These are phyloP conservation scores for Erythrolamprus reginae DNA, from an alignment of 2,113 vertebrate genomes.

Conservation along the genomic window DNA sequence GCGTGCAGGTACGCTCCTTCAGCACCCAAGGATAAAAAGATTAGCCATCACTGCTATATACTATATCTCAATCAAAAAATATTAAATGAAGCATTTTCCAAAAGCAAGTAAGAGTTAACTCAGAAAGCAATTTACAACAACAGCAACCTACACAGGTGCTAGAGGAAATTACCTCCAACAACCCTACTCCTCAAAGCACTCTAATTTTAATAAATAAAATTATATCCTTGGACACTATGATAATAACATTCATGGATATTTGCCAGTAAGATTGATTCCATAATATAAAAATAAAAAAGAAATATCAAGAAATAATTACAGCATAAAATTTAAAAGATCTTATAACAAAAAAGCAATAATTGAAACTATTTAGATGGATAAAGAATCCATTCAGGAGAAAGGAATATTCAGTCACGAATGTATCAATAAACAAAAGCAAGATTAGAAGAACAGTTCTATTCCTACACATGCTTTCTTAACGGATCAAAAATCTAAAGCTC, in stretches of 20 bases:
- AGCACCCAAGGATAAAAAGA: too few relatives aligned
- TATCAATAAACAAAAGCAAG: conserved; percentile 27
- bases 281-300: conserved; percentile 45
- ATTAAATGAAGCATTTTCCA: not conserved
- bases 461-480: not conserved
- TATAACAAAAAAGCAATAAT: conserved; percentile 35
- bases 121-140: not conserved
- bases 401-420: conserved; percentile 20
- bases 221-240: not conserved
- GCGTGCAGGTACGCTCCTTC: too few relatives aligned
- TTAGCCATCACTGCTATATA: too few relatives aligned
- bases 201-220: not conserved
- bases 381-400: conserved; percentile 43
- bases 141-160: not conserved
- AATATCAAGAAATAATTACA: conserved; percentile 60
- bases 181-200: not conserved
- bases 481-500: not conserved
- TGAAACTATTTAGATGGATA: conserved; percentile 39
- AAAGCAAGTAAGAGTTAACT: not conserved
- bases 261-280: not conserved
- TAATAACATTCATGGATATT: not conserved
- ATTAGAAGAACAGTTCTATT: not conserved
- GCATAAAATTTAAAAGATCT: conserved; percentile 38
- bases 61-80: not conserved
- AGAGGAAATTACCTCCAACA: not conserved